A percentile compares a stretch with the other conserved stretches of the same genome.
These are phyloP conservation scores for Micromesistius poutassou DNA, from an alignment of 2,797 vertebrate genomes.

Conservation along the genomic window DNA sequence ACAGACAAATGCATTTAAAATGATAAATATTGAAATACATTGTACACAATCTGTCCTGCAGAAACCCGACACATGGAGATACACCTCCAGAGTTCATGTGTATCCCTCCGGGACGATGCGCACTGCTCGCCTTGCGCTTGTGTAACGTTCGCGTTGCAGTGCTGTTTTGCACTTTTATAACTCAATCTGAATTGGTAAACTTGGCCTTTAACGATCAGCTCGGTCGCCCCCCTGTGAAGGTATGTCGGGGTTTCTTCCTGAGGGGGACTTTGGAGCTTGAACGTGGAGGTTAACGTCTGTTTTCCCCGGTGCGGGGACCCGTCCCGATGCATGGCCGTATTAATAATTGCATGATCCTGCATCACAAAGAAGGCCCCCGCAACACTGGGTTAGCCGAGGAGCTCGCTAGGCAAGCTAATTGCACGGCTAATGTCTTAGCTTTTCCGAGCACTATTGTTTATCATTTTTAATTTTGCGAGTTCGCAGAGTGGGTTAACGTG, in stretches of 20 bases:
- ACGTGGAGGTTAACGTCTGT: not conserved
- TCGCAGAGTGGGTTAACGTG: not conserved
- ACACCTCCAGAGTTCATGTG: no score
- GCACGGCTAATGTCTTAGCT: not conserved
- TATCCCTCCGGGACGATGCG: no score
- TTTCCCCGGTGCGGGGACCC: slow-evolving; percentile 10
- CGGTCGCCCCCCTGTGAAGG: not conserved
- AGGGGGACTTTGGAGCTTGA: not conserved
- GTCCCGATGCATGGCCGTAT: slow-evolving; percentile 61
- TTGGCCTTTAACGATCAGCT: not conserved
- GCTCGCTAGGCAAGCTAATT: slow-evolving; percentile 34
- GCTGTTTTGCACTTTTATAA: slow-evolving; percentile 14
- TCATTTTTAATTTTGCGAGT: not conserved
- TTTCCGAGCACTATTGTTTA: not conserved
- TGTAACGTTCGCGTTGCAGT: slow-evolving; percentile 19
- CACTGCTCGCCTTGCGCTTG: slow-evolving; percentile 13
- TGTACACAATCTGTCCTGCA: not conserved
- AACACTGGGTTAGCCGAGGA: slow-evolving; percentile 48
- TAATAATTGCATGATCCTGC: slow-evolving; percentile 71
- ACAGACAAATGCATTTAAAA: slow-evolving; percentile 18
- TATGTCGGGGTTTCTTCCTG: not conserved
- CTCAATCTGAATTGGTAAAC: slow-evolving; percentile 24
- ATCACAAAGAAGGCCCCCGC: slow-evolving; percentile 72
- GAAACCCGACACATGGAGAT: no score
- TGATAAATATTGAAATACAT: not conserved